Evolutionary conservation across 2,113 vertebrate species (phyloP), one percentile per base, ranked within the genome.

Genomic region (Danionella cerebrum): DNA sequence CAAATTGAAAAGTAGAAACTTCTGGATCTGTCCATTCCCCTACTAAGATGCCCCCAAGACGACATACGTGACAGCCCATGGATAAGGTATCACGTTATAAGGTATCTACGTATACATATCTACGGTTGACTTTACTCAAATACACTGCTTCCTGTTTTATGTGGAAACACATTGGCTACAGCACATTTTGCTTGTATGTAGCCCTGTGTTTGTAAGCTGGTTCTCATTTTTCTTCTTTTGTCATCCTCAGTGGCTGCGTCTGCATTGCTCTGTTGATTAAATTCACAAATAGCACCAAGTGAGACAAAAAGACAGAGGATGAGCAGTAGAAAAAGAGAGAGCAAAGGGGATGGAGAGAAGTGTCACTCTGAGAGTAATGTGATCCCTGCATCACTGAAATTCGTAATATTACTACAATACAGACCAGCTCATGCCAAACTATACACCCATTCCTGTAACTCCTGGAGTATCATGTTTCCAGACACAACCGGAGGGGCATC

Each of bases 241-340:
- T 69, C 65, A 65, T 59, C 35, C 24, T 58, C 52, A 41, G 66
- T 69, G 25, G 48, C 69, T 44, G 39, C 59, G 57, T 55, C 70
- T 31, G 42, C 42, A 62, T 50, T 68, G 27, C 48, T 73, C 57
- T 76, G 71, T 78, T 62, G 67, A 76, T 78, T 68, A 67, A 71
- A 52, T 68, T 41, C 62, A 59, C 57, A 52, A 69, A 73, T 74
- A 59, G 75, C 54, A 63, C 44, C 41, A 52, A 44, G 45, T 39
- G 69, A 52, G 54, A 53, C 54, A 60, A 67, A 59, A 48, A 74
- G 54, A 62, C 38, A 68, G 64, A 71, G 63, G 36, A 47, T 14
- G 51, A 65, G 48, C 47, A 27, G 33, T 19, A 39, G 45, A 21
- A 59, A 27, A 42, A 50, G 48, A 44, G 59, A 63, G 48, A 44